Conservation (phyloP, 2,113 vertebrate genomes). For the Spheniscus mendiculus region DNA sequence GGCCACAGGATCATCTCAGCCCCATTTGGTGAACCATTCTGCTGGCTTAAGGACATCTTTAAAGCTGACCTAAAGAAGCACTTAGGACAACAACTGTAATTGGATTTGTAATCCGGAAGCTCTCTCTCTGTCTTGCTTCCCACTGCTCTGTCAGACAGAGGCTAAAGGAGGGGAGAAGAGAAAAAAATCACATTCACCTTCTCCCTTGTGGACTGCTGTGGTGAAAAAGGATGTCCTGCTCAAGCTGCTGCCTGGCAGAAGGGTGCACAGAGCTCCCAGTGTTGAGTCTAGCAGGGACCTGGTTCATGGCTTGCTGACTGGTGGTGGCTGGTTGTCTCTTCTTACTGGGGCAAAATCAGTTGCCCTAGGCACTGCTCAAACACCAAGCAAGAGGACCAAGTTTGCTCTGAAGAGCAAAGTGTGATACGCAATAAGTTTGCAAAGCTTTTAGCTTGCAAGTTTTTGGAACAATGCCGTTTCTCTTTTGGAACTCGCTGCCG, state of each 20-base stretch:
- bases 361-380: not conserved
- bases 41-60: not conserved
- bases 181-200: not conserved
- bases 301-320: not conserved
- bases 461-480: fast-evolving
- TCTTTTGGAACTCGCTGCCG: not conserved
- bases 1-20: not conserved
- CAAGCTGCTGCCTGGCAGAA: not conserved
- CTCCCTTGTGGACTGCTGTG: not conserved
- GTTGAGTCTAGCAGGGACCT: not conserved
- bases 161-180: not conserved
- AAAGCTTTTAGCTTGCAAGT: not conserved
- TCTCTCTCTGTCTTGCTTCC: not conserved
- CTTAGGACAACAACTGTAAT: not conserved
- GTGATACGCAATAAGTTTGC: not conserved
- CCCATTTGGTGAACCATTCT: not conserved
- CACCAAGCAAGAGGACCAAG: not conserved
- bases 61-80: not conserved
- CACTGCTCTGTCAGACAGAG: not conserved
- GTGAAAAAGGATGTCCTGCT: not conserved
- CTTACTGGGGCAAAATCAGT: not conserved
- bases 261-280: not conserved
- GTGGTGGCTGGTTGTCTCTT: not conserved
- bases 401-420: not conserved
- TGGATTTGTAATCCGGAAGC: not conserved